A percentile compares a stretch with the other conserved stretches of the same genome.
Evolutionary conservation across 2,888 invertebrate species (phyloP).

Genomic region (Dastarcus helophoroides): DNA sequence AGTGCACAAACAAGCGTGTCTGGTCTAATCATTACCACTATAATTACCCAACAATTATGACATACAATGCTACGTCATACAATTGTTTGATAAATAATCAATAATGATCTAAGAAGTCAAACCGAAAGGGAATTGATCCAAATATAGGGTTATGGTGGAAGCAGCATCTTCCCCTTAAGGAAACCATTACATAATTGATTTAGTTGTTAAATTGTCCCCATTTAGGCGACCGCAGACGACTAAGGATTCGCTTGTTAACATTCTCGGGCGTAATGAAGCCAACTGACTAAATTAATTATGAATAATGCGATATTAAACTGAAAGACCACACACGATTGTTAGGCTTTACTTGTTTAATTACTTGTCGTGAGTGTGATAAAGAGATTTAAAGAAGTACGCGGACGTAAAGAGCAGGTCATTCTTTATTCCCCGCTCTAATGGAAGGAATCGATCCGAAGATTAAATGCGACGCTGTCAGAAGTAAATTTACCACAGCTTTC

Average conservation of each 20-base stretch:
- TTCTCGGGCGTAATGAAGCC: conserved; percentile 17
- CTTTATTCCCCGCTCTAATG: conserved; percentile 7
- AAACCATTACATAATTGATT: too few relatives aligned
- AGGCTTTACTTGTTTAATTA: conserved; percentile 21
- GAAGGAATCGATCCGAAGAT: conserved; percentile 8
- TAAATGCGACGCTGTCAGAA: background rate
- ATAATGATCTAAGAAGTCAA: too few relatives aligned
- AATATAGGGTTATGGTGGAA: too few relatives aligned
- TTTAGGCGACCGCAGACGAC: too few relatives aligned
- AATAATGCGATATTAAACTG: conserved; percentile 16
- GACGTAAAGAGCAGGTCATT: conserved; percentile 7
- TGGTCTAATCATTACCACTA: too few relatives aligned
- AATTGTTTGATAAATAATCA: too few relatives aligned
- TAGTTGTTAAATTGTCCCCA: too few relatives aligned
- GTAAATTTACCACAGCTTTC: conserved; percentile 1
- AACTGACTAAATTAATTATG: conserved; percentile 15
- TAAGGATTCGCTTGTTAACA: conserved; percentile 12
- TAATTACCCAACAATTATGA: too few relatives aligned
- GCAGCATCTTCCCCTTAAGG: too few relatives aligned
- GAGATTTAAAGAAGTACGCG: conserved; percentile 17
- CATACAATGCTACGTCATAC: too few relatives aligned
- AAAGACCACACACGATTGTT: conserved; percentile 26
- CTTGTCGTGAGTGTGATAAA: conserved; percentile 20
- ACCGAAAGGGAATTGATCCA: too few relatives aligned
- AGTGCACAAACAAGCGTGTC: too few relatives aligned